A percentile compares a stretch with the other conserved stretches of the same genome.
These are phyloP conservation scores for Stictocephala bisonia DNA, from an alignment of 2,888 invertebrate species.

Conservation along the genomic window DNA sequence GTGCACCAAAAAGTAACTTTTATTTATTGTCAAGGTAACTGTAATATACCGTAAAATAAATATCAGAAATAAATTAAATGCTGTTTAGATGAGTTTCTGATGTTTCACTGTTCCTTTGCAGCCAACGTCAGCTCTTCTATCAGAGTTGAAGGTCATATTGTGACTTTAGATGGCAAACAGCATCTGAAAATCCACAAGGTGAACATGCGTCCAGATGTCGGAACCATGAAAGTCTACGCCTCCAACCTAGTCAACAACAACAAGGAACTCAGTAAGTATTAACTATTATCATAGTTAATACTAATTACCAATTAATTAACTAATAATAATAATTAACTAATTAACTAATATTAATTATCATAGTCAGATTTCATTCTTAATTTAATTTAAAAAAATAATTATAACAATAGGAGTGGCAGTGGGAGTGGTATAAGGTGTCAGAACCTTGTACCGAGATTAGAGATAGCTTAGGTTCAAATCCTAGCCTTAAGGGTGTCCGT, in stretches of 20 bases:
- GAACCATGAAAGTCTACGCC: constrained; percentile 71
- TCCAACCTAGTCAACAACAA: constrained; percentile 73
- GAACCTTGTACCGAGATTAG: too few species aligned
- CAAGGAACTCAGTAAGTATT: constrained; percentile 73
- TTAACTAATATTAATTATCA: too few species aligned
- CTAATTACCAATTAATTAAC: too few species aligned
- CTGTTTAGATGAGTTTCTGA: constrained; percentile 33
- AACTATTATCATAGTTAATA: too few species aligned
- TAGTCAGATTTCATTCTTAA: too few species aligned
- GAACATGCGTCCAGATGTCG: constrained; percentile 73
- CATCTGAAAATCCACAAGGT: constrained; percentile 71
- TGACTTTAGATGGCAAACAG: constrained; percentile 68
- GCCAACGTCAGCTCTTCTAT: constrained; percentile 71
- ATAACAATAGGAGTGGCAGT: too few species aligned
- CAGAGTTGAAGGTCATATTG: constrained; percentile 70
- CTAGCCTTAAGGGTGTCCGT: too few species aligned
- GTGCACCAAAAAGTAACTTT: too few species aligned
- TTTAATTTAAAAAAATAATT: too few species aligned
- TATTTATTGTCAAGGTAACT: not conserved
- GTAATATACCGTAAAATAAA: not conserved
- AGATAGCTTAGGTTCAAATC: too few species aligned
- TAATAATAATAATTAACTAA: too few species aligned
- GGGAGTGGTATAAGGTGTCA: too few species aligned
- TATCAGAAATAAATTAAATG: constrained; percentile 9
- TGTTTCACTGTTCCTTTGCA: constrained; percentile 58